A percentile compares a stretch with the other conserved stretches of the same genome.
These are phyloP conservation scores for Amblyraja radiata DNA, from an alignment of 2,797 vertebrate genomes.

Conservation along the genomic window DNA sequence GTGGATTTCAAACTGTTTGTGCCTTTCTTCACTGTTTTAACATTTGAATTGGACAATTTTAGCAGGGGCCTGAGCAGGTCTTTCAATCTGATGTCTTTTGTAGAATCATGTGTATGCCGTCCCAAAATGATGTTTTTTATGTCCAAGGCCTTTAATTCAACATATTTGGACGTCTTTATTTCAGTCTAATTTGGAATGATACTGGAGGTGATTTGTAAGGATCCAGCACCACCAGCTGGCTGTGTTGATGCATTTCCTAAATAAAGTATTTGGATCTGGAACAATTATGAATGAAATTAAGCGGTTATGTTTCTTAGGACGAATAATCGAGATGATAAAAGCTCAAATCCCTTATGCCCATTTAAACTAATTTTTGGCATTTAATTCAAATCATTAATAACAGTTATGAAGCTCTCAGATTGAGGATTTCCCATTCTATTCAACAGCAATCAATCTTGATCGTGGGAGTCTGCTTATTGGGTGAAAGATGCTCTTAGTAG, in stretches of 20 bases:
- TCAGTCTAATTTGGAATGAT: not conserved
- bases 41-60: not conserved
- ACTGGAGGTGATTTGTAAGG: not conserved
- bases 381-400: not conserved
- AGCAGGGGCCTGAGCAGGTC: not conserved
- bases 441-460: too few species aligned
- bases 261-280: not conserved
- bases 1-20: not conserved
- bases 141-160: too few species aligned
- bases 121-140: not conserved
- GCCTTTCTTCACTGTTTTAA: not conserved
- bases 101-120: not conserved
- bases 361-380: not conserved
- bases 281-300: not conserved
- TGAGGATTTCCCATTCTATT: too few species aligned
- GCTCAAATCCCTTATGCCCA: not conserved
- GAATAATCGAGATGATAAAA: not conserved
- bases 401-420: not conserved
- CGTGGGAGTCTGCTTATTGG: too few species aligned
- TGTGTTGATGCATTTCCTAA: not conserved
- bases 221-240: slow-evolving; percentile 11
- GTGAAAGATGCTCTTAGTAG: too few species aligned
- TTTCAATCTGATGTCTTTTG: too few species aligned
- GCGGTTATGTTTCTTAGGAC: not conserved
- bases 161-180: not conserved